Evolutionary conservation across 1,140 invertebrate species (phyloP).

Genomic region (Philotrypesis tridentata): DNA sequence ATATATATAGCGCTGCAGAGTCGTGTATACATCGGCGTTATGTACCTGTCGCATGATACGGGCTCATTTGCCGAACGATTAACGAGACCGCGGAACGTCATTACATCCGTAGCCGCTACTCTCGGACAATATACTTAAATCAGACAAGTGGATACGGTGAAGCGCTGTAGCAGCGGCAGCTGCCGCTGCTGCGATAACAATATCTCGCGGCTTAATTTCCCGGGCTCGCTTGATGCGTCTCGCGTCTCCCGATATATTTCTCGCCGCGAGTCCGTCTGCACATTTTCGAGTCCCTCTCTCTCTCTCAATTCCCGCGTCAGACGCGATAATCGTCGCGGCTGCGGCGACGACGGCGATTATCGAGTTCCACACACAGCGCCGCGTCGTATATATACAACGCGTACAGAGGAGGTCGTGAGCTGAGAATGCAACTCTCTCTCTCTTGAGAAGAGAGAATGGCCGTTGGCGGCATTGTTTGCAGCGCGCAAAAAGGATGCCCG

Average conservation of each 20-base stretch:
- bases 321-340: slow-evolving; percentile 4
- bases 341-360: slow-evolving; percentile 11
- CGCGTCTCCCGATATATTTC: neutral
- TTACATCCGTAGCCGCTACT: slow-evolving; percentile 49
- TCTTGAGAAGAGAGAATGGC: neutral
- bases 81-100: slow-evolving; percentile 58
- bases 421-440: too few relatives aligned
- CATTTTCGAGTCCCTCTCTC: neutral
- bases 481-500: slow-evolving; percentile 29
- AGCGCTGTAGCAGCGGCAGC: too few relatives aligned
- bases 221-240: neutral
- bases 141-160: too few relatives aligned
- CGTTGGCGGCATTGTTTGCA: slow-evolving; percentile 14
- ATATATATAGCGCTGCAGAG: too few relatives aligned
- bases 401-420: neutral
- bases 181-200: slow-evolving; percentile 3
- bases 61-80: slow-evolving; percentile 57
- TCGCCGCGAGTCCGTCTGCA: neutral
- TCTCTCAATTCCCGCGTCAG: neutral
- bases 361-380: neutral
- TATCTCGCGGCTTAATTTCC: slow-evolving; percentile 32
- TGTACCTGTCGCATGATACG: slow-evolving; percentile 8
- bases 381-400: too few relatives aligned
- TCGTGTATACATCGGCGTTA: slow-evolving; percentile 4
- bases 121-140: slow-evolving; percentile 16